phyloP scores from a whole-genome alignment of 2,113 vertebrate genomes.

The Casuarius casuarius region DNA sequence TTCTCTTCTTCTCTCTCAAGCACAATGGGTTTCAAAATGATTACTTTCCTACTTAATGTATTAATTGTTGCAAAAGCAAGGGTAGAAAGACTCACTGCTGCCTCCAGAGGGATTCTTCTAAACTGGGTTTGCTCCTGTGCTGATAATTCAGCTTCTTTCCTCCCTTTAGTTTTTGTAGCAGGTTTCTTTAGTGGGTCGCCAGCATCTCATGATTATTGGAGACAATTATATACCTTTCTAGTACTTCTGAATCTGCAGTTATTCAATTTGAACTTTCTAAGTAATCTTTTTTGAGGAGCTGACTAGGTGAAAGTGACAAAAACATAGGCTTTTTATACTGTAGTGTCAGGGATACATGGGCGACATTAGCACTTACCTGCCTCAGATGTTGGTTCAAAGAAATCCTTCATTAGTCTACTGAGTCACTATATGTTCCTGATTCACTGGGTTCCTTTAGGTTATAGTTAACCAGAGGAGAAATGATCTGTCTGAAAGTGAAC shows the following conservation, averaged over 20 bases:
- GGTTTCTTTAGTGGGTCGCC: not conserved
- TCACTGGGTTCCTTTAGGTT: not conserved
- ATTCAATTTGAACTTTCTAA: not conserved
- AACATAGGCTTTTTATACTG: not conserved
- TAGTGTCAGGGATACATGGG: not conserved
- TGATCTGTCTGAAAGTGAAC: not conserved
- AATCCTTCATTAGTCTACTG: not conserved
- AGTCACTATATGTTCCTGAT: not conserved
- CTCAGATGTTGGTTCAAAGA: not conserved
- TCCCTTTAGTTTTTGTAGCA: not conserved
- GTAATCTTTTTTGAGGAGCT: not conserved
- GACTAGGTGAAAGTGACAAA: not conserved
- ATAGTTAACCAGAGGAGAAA: not conserved
- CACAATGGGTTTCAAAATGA: not conserved
- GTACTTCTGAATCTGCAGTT: not conserved
- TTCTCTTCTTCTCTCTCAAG: not conserved
- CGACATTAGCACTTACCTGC: not conserved
- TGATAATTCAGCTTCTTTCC: not conserved
- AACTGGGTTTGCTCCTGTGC: not conserved
- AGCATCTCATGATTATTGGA: not conserved
- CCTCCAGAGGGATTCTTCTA: not conserved
- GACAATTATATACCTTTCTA: not conserved
- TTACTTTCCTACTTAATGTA: not conserved
- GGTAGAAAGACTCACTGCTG: not conserved
- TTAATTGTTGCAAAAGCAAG: not conserved